These are phyloP conservation scores for Lucinisca nassula DNA, from an alignment of 2,888 invertebrate genomes.

Conservation along the genomic window DNA sequence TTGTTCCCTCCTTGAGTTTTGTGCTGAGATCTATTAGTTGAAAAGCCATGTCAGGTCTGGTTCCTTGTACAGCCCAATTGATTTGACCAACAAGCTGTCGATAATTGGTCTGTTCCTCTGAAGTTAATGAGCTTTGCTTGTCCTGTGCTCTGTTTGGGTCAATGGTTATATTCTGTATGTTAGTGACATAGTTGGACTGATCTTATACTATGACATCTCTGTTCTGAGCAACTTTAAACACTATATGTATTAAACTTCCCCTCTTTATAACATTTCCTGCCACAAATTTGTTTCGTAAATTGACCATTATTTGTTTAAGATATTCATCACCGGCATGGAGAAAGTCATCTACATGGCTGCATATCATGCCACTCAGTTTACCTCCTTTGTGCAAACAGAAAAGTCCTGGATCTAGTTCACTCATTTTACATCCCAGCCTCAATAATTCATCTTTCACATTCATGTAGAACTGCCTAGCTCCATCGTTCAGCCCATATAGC, in stretches of 20 bases:
- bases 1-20: not conserved
- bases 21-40: not conserved
- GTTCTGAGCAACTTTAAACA: not conserved
- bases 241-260: not conserved
- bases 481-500: too few species aligned
- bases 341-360: constrained; percentile 59
- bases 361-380: constrained; percentile 22
- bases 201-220: not conserved
- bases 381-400: too few species aligned
- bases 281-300: too few species aligned
- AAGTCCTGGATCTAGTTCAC: too few species aligned
- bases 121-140: not conserved
- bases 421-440: too few species aligned
- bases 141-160: not conserved
- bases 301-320: constrained; percentile 19
- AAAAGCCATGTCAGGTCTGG: not conserved
- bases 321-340: constrained; percentile 28
- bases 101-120: too few species aligned
- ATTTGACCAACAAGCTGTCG: too few species aligned
- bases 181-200: not conserved
- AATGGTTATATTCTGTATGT: not conserved
- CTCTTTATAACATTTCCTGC: constrained; percentile 32
- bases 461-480: too few species aligned
- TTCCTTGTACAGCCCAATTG: constrained; percentile 39
- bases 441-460: too few species aligned